Percentiles rank a stretch among this genome's conserved stretches.
Conservation (phyloP, 2,888 invertebrate species). For the Dinocampus coccinellae region DNA sequence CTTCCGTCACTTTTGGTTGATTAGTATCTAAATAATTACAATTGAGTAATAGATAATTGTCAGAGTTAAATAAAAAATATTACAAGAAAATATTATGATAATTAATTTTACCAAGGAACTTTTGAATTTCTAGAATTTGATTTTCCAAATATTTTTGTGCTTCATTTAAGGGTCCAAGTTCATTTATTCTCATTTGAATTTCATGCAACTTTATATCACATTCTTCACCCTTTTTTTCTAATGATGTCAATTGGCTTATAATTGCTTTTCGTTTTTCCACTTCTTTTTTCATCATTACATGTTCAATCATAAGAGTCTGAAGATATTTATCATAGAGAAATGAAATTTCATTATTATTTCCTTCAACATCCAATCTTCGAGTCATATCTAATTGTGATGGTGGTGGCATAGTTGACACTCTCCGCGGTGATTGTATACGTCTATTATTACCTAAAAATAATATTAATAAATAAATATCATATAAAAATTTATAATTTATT, state of each 20-base stretch:
- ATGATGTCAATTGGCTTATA: slow-evolving; percentile 42
- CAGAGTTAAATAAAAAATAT: background rate
- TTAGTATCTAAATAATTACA: slow-evolving; percentile 41
- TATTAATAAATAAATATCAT: background rate
- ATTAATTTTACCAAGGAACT: slow-evolving; percentile 41
- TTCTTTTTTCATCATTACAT: slow-evolving; percentile 47
- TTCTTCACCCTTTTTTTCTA: slow-evolving; percentile 46
- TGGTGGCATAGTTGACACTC: background rate
- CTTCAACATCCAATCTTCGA: slow-evolving; percentile 40
- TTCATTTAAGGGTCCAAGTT: slow-evolving; percentile 42
- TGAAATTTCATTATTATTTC: slow-evolving; percentile 44
- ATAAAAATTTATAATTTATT: background rate
- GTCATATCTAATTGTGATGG: slow-evolving; percentile 30
- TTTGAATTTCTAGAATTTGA: slow-evolving; percentile 37
- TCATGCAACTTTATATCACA: slow-evolving; percentile 44
- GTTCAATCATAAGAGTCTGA: slow-evolving; percentile 41
- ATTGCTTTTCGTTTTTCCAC: slow-evolving; percentile 42
- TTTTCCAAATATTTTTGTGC: slow-evolving; percentile 48
- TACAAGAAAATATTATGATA: slow-evolving; percentile 11
- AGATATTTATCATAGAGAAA: slow-evolving; percentile 52
- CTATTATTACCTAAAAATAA: background rate
- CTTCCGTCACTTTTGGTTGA: slow-evolving; percentile 35
- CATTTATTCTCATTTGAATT: slow-evolving; percentile 46
- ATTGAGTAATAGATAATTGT: background rate
- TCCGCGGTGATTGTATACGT: background rate